These are phyloP conservation scores for Liodrosophila aerea DNA, from an alignment of 2,888 invertebrate genomes.

Conservation along the genomic window DNA sequence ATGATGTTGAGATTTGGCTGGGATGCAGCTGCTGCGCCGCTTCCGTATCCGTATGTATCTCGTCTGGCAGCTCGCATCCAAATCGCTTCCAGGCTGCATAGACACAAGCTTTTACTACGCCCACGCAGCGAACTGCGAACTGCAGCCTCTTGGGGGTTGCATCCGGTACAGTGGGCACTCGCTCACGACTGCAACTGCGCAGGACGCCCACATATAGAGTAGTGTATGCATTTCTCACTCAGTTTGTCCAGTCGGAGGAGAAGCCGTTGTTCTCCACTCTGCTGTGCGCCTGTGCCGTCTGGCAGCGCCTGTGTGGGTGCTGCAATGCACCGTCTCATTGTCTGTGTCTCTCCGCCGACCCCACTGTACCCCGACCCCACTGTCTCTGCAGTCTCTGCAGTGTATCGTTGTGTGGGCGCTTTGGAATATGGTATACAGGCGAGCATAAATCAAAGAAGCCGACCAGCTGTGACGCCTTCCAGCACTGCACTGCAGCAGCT, in stretches of 20 bases:
- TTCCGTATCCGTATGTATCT: conserved; percentile 36
- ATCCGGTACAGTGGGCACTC: conserved; percentile 17
- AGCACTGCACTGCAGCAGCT: conserved; percentile 30
- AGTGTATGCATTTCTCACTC: not conserved
- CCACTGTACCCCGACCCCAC: conserved; percentile 7
- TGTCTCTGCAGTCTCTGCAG: not conserved
- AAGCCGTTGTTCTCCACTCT: conserved; percentile 14
- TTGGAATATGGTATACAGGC: conserved; percentile 58
- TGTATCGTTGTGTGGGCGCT: conserved; percentile 62
- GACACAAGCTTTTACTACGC: conserved; percentile 22
- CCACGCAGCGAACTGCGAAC: conserved; percentile 27
- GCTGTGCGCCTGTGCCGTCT: conserved; percentile 56
- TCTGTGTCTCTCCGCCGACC: not conserved
- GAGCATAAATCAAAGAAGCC: conserved; percentile 50
- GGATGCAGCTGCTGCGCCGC: conserved; percentile 23
- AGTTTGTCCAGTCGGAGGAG: not conserved
- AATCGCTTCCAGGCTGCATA: conserved; percentile 62
- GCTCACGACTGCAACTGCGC: conserved; percentile 40
- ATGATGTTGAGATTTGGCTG: no score
- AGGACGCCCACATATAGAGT: conserved; percentile 39
- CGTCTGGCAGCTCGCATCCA: conserved; percentile 23
- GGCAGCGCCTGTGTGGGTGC: conserved; percentile 67
- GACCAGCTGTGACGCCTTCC: conserved; percentile 33
- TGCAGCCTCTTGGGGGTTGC: conserved; percentile 50
- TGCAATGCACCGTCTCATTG: conserved; percentile 8